Percentiles rank a stretch among this genome's conserved stretches.
Evolutionary conservation across 2,797 vertebrate genomes (phyloP).

Genomic region (Hirundo rustica): DNA sequence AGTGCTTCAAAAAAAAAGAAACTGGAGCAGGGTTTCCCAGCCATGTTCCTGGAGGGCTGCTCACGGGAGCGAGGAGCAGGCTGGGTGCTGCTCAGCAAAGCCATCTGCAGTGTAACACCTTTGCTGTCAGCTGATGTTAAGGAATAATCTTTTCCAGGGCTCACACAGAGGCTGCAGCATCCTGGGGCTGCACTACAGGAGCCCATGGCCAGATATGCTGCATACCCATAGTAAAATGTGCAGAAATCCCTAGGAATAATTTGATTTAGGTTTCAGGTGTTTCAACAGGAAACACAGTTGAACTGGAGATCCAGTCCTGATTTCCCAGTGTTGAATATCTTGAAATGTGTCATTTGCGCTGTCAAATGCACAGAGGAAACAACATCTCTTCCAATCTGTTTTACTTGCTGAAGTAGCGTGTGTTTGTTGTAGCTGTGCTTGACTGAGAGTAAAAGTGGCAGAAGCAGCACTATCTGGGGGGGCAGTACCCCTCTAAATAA

Average conservation of each 20-base stretch:
- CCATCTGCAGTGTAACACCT: background rate
- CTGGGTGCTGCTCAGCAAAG: background rate
- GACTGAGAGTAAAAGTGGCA: background rate
- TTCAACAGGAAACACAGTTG: background rate
- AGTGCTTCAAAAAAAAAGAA: background rate
- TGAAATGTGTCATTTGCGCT: background rate
- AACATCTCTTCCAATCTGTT: background rate
- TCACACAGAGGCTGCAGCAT: background rate
- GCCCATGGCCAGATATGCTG: background rate
- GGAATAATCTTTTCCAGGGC: background rate
- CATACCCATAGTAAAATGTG: background rate
- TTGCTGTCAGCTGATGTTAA: background rate
- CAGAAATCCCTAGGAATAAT: background rate
- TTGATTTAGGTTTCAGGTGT: background rate
- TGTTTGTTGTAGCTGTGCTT: background rate
- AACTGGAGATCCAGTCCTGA: background rate
- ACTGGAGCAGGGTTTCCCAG: background rate
- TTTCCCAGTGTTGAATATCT: background rate
- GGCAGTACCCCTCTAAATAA: background rate
- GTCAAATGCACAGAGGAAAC: background rate
- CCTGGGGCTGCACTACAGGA: background rate
- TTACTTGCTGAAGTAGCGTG: background rate
- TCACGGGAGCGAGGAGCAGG: fast-evolving
- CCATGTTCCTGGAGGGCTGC: background rate
- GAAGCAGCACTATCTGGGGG: background rate